Conservation (phyloP, 2,888 invertebrate genomes). For the Ennomos erosarius region DNA sequence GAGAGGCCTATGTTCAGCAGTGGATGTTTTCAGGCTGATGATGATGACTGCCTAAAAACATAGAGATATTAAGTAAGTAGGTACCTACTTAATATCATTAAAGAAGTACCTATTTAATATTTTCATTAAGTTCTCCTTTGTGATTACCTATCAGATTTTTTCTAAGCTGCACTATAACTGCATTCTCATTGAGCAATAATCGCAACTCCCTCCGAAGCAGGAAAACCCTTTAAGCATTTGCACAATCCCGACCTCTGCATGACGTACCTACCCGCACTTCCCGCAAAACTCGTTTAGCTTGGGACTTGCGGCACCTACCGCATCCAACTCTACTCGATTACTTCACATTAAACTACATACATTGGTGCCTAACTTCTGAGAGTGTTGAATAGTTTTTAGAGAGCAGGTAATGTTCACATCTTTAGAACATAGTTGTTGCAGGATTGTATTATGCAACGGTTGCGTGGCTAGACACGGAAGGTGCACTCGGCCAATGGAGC, state of each 20-base stretch:
- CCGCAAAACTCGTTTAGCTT: conserved; percentile 72
- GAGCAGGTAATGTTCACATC: conserved; percentile 30
- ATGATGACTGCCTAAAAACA: no score
- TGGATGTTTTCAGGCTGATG: no score
- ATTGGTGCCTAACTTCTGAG: conserved; percentile 31
- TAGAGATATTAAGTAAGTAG: no score
- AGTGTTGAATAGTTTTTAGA: not conserved
- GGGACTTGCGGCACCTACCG: conserved; percentile 48
- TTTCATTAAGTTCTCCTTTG: no score
- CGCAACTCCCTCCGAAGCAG: conserved; percentile 54
- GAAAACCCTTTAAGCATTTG: conserved; percentile 75
- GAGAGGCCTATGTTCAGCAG: no score
- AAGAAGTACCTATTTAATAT: no score
- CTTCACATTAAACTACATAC: conserved; percentile 40
- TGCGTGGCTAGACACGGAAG: conserved; percentile 79
- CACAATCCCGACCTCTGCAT: conserved; percentile 75
- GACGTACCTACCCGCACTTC: conserved; percentile 55
- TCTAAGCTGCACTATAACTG: not conserved
- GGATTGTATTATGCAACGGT: conserved; percentile 65
- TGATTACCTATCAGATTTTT: not conserved
- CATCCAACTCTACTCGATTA: conserved; percentile 16
- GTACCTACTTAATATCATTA: no score
- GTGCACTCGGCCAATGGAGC: conserved; percentile 80
- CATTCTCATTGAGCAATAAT: conserved; percentile 42
- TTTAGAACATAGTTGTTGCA: conserved; percentile 29